These are phyloP conservation scores for Microtus ochrogaster DNA, from an alignment of 2,113 vertebrate genomes.

Conservation along the genomic window DNA sequence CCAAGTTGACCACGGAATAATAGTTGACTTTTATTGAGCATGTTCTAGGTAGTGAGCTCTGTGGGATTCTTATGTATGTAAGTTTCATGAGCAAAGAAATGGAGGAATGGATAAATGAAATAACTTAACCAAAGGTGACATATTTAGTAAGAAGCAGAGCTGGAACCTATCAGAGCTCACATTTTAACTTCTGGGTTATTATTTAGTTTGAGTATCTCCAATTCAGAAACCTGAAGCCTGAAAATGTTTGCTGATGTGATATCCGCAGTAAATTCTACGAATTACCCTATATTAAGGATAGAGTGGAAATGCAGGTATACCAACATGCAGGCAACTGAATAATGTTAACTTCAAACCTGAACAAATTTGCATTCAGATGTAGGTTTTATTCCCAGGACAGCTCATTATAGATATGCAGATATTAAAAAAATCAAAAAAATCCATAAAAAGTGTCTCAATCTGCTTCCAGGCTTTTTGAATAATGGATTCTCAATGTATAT, in stretches of 20 bases:
- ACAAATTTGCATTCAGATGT: background rate
- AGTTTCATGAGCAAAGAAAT: background rate
- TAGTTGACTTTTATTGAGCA: conserved; percentile 6
- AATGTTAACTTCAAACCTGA: background rate
- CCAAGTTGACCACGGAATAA: conserved; percentile 7
- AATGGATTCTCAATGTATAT: background rate
- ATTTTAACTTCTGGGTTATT: background rate
- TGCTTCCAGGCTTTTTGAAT: background rate
- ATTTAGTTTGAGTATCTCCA: background rate
- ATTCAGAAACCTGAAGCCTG: background rate
- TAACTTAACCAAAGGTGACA: background rate
- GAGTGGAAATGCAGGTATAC: background rate
- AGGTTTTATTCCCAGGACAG: background rate
- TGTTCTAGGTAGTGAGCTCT: background rate
- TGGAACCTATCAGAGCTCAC: background rate
- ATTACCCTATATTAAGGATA: background rate
- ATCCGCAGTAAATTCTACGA: background rate
- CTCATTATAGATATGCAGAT: background rate
- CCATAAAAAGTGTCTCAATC: background rate
- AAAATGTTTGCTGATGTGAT: background rate
- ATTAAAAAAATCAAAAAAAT: background rate
- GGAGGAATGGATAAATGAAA: background rate
- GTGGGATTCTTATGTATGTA: background rate
- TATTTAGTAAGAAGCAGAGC: conserved; percentile 1
- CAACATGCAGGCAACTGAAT: background rate